A percentile compares a stretch with the other conserved stretches of the same genome.
phyloP scores from a whole-genome alignment of 2,797 vertebrate species.

The Loriculus beryllinus region DNA sequence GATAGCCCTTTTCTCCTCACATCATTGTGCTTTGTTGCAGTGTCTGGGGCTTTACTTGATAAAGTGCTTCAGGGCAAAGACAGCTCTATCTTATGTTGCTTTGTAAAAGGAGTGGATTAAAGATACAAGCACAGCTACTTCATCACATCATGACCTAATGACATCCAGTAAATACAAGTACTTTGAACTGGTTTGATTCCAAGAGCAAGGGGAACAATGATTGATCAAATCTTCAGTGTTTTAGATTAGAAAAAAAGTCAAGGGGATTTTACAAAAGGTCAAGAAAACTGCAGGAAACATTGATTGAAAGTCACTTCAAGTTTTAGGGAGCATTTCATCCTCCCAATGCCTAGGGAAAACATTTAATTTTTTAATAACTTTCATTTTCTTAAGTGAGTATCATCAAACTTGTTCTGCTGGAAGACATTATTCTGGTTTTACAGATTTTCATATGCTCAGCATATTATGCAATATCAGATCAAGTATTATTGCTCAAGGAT shows the following conservation, averaged over 20 bases:
- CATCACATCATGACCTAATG: background rate
- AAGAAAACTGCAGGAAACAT: background rate
- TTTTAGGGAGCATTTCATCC: background rate
- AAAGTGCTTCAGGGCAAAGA: background rate
- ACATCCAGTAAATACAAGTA: background rate
- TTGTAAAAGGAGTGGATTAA: background rate
- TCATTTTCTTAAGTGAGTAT: background rate
- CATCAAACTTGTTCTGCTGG: background rate
- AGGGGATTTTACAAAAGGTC: background rate
- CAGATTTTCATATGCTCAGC: background rate
- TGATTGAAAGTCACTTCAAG: background rate
- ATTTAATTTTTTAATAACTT: background rate
- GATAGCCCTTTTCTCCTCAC: background rate
- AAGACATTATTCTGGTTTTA: background rate
- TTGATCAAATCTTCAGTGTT: conserved; percentile 10
- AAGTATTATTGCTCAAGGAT: background rate
- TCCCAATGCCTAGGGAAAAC: background rate
- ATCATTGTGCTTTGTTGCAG: background rate
- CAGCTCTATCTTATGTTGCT: background rate
- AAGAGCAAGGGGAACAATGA: background rate
- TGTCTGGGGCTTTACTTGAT: background rate
- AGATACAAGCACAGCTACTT: background rate
- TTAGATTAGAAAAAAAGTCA: conserved; percentile 8
- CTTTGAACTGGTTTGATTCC: background rate
- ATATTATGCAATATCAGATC: background rate